phyloP scores from a whole-genome alignment of 92 coral and sea anemone genomes.

The Hydrozoanthus gracilis region DNA sequence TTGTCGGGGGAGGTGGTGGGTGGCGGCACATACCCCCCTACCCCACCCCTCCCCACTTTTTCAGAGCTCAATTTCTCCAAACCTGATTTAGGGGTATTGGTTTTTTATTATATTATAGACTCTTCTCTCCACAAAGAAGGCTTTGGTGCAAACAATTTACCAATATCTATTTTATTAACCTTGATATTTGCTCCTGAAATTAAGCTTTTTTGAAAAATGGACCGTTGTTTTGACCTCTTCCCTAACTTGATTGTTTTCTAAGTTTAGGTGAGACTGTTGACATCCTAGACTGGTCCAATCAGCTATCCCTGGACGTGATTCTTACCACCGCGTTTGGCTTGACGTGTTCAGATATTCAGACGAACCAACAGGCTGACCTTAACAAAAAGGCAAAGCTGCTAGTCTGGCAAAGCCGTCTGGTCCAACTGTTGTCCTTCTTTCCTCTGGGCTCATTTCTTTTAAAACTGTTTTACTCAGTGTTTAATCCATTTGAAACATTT shows the following conservation, averaged over 20 bases:
- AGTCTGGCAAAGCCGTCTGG: background rate
- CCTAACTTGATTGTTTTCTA: background rate
- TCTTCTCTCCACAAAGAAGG: too few relatives aligned
- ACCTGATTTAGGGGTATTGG: too few relatives aligned
- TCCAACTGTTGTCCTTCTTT: background rate
- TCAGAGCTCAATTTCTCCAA: too few relatives aligned
- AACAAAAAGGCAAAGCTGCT: slow-evolving; percentile 1
- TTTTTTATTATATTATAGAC: too few relatives aligned
- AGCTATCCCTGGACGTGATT: slow-evolving; percentile 13
- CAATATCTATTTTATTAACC: too few relatives aligned
- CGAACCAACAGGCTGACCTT: slow-evolving; percentile 6
- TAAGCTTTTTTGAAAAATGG: too few relatives aligned
- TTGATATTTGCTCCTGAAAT: too few relatives aligned
- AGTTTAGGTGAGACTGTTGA: background rate
- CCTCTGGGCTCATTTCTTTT: slow-evolving; percentile 10
- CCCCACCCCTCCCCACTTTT: too few relatives aligned
- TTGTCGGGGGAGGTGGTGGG: too few relatives aligned
- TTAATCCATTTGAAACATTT: background rate
- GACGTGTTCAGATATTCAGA: slow-evolving; percentile 5
- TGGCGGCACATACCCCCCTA: too few relatives aligned
- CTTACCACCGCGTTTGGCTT: slow-evolving; percentile 18
- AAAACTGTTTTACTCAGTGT: background rate
- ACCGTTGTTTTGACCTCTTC: too few relatives aligned
- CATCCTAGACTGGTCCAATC: slow-evolving; percentile 5
- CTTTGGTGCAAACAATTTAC: too few relatives aligned